phyloP scores from a whole-genome alignment of 2,888 invertebrate species.

The Macrophya annulata region DNA sequence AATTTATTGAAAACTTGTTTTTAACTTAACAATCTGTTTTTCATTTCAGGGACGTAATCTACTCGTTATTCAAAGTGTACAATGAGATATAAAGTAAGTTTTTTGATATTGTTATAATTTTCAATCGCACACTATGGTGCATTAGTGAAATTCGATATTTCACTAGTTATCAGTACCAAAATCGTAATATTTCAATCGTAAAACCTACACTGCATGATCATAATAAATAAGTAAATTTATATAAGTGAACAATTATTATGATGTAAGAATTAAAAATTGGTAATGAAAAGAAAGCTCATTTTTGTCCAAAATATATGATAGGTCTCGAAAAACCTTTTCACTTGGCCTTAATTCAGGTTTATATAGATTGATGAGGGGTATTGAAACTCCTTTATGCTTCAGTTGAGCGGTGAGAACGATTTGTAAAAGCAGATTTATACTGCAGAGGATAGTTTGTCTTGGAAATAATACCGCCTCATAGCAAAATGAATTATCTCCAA shows the following conservation, averaged over 20 bases:
- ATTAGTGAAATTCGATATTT: not conserved
- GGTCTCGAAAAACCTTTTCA: not conserved
- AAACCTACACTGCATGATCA: not conserved
- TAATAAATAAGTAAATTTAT: conserved; percentile 6
- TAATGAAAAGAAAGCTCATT: not conserved
- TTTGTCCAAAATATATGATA: not conserved
- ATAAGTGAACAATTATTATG: not conserved
- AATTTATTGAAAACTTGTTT: not conserved
- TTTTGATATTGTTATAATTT: not conserved
- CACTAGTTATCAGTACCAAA: not conserved
- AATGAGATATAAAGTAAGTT: conserved; percentile 55
- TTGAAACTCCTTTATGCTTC: conserved; percentile 48
- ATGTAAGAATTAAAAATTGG: not conserved
- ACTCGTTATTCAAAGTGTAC: not conserved
- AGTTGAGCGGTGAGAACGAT: conserved; percentile 49
- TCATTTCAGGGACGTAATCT: conserved; percentile 30
- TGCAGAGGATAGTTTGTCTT: not conserved
- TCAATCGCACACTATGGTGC: not conserved
- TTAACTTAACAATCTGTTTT: conserved; percentile 19
- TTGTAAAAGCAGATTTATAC: conserved; percentile 25
- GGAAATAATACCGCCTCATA: conserved; percentile 24
- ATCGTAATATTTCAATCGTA: not conserved
- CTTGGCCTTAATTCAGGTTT: conserved; percentile 33
- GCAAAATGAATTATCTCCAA: conserved; percentile 23
- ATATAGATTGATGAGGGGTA: conserved; percentile 46